Percentiles rank a stretch among this genome's conserved stretches.
Conservation (phyloP, 2,113 vertebrate genomes). For the Chlorocebus sabaeus region DNA sequence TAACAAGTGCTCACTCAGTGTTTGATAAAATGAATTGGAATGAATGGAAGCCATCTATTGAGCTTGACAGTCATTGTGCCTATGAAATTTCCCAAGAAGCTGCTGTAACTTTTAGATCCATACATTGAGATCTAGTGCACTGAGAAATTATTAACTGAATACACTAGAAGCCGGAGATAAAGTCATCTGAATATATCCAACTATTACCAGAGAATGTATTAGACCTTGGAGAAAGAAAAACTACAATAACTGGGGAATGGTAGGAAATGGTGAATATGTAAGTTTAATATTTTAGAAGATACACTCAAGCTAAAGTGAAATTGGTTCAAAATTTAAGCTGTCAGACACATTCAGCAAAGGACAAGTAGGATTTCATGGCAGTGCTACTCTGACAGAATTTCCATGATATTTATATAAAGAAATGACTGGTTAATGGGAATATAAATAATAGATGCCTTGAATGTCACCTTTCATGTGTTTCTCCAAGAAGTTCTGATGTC, state of each 20-base stretch:
- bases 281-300: not conserved
- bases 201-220: not conserved
- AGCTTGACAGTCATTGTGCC: not conserved
- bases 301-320: not conserved
- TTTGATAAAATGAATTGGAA: not conserved
- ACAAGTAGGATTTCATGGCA: not conserved
- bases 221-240: not conserved
- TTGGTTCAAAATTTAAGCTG: not conserved
- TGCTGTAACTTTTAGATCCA: not conserved
- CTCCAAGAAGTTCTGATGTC: not conserved
- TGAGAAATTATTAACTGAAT: not conserved
- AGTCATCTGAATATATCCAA: not conserved
- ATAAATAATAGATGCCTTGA: slow-evolving; percentile 12
- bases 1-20: not conserved
- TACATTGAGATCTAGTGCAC: not conserved
- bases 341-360: not conserved
- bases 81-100: not conserved
- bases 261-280: not conserved
- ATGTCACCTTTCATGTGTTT: not conserved
- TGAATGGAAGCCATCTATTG: not conserved
- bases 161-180: not conserved
- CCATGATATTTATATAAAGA: not conserved
- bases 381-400: not conserved
- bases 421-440: not conserved
- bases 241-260: not conserved